These are phyloP conservation scores for Copidosoma floridanum DNA, from an alignment of 1,140 invertebrate genomes.

Conservation along the genomic window DNA sequence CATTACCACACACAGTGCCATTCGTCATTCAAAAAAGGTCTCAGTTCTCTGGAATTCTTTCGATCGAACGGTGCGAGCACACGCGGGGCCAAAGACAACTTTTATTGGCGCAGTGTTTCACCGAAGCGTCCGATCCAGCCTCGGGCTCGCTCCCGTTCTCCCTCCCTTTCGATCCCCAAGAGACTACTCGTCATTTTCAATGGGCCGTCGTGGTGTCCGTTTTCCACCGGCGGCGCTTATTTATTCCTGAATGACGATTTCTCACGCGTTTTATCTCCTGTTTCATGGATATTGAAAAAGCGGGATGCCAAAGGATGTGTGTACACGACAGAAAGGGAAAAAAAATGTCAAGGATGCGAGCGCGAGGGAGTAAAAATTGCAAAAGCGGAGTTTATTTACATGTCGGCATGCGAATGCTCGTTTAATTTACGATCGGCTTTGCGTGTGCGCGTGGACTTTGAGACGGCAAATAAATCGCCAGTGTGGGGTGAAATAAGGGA, in stretches of 20 bases:
- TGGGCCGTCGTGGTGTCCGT: conserved; percentile 6
- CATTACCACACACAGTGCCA: not conserved
- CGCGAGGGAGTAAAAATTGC: not conserved
- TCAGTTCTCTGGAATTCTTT: too few relatives aligned
- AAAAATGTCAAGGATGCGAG: not conserved
- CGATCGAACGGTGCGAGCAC: too few relatives aligned
- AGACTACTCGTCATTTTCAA: conserved; percentile 31
- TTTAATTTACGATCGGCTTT: conserved; percentile 1
- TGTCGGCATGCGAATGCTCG: not conserved
- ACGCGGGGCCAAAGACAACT: conserved; percentile 33
- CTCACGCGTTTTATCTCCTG: conserved; percentile 13
- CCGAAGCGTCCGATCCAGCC: conserved; percentile 13
- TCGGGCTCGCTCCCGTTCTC: too few relatives aligned
- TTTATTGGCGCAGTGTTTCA: conserved; percentile 41
- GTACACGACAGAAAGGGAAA: not conserved
- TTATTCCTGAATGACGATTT: conserved; percentile 28
- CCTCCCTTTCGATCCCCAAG: conserved; percentile 25
- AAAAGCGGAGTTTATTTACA: not conserved
- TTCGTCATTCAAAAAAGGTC: conserved; percentile 30
- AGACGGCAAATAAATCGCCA: conserved; percentile 8
- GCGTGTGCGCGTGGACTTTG: too few relatives aligned
- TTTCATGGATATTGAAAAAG: conserved; percentile 4
- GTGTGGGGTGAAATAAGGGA: not conserved
- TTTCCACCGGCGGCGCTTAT: conserved; percentile 27
- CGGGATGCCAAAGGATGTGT: not conserved